Percentiles rank a stretch among this genome's conserved stretches.
phyloP scores from a whole-genome alignment of 2,113 vertebrate genomes.

The Rhombomys opimus region DNA sequence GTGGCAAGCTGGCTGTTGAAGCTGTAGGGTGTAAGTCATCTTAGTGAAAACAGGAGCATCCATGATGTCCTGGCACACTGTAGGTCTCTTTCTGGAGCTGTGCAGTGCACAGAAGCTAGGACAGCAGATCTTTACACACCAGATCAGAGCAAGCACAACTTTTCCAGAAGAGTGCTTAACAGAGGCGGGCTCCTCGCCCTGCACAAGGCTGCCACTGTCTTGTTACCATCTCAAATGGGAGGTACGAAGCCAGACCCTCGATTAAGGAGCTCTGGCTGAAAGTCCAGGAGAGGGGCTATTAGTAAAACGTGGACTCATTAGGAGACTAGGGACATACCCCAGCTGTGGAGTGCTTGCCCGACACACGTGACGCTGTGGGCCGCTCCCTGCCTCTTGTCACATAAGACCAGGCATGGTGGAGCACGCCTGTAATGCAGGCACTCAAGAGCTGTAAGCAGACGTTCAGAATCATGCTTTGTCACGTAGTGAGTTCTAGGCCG shows the following conservation, averaged over 20 bases:
- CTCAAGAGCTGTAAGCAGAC: neutral
- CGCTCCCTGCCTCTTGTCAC: neutral
- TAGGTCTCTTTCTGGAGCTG: neutral
- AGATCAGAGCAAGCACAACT: slow-evolving; percentile 55
- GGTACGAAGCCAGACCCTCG: neutral
- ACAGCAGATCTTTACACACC: slow-evolving; percentile 26
- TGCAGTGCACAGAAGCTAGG: neutral
- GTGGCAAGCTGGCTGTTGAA: neutral
- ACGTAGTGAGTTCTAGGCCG: neutral
- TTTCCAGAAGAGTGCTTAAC: slow-evolving; percentile 46
- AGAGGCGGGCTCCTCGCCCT: slow-evolving; percentile 41
- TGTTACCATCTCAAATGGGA: slow-evolving; percentile 52
- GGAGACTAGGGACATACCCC: neutral
- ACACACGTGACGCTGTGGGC: neutral
- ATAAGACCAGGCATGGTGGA: neutral
- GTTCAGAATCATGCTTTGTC: neutral
- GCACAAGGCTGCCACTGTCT: slow-evolving; percentile 31
- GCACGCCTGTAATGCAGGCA: neutral
- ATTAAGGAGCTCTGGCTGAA: slow-evolving; percentile 1
- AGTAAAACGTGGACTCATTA: neutral
- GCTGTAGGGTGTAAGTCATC: neutral
- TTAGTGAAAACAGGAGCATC: neutral
- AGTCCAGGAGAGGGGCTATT: neutral
- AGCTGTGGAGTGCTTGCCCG: neutral
- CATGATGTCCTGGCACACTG: rapidly evolving